phyloP scores from a whole-genome alignment of 1,140 invertebrate species.

The Lineus longissimus region DNA sequence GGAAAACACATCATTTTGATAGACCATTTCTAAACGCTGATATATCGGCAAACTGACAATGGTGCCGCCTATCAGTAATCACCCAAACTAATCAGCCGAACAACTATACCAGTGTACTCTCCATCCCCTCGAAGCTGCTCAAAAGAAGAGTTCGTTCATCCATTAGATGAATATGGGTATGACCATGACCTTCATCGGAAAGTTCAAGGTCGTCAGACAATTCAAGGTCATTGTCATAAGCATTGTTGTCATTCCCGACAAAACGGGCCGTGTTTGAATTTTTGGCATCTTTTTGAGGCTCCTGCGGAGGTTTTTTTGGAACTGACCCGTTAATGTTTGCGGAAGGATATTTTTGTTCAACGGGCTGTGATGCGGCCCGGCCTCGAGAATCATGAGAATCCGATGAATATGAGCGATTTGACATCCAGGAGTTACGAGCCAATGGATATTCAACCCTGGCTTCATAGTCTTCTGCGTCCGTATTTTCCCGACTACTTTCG shows the following conservation, averaged over 20 bases:
- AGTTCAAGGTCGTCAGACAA: background rate
- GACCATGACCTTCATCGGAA: background rate
- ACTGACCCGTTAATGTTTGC: background rate
- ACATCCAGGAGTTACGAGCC: background rate
- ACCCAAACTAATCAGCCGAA: no score
- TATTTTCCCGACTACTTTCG: background rate
- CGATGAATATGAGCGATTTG: background rate
- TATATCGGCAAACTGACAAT: no score
- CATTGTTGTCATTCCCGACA: background rate
- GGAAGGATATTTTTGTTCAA: background rate
- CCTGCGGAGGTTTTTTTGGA: background rate
- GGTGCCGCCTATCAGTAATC: no score
- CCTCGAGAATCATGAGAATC: background rate
- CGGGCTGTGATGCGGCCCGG: background rate
- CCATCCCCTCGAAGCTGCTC: constrained; percentile 7
- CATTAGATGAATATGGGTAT: background rate
- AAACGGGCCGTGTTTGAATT: no score
- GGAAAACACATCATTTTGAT: no score
- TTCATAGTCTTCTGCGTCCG: background rate
- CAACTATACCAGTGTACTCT: background rate
- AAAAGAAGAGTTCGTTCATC: background rate
- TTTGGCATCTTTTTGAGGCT: no score
- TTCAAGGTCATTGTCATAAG: background rate
- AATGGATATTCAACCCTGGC: background rate
- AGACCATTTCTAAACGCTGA: no score